phyloP scores from a whole-genome alignment of 2,113 vertebrate species.

The Ia io region DNA sequence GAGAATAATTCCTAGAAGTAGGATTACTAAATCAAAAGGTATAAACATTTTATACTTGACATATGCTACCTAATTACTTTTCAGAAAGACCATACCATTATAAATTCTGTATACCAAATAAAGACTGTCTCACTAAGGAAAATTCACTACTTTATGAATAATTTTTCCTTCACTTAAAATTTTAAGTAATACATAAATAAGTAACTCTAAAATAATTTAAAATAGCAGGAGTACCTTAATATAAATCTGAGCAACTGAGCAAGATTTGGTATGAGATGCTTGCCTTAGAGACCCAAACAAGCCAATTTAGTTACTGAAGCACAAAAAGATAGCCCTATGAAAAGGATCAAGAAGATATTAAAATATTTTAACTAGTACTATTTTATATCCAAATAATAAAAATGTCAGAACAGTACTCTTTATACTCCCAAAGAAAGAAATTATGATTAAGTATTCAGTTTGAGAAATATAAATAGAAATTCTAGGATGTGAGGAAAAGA shows the following conservation, averaged over 20 bases:
- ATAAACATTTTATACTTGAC: constrained; percentile 14
- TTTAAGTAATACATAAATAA: constrained; percentile 6
- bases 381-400: constrained; percentile 3
- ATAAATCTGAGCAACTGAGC: constrained; percentile 3
- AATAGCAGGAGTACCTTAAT: neutral
- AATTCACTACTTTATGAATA: neutral
- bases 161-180: constrained; percentile 19
- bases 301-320: constrained; percentile 8
- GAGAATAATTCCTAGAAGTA: neutral
- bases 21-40: constrained; percentile 16
- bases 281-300: neutral
- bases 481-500: neutral
- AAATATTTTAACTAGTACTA: neutral
- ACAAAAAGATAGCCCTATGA: neutral
- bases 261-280: neutral
- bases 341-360: neutral
- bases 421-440: neutral
- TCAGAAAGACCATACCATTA: neutral
- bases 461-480: constrained; percentile 37
- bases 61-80: neutral
- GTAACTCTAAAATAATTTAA: constrained; percentile 58
- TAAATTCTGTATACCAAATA: neutral
- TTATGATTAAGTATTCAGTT: constrained; percentile 19
- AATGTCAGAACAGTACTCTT: neutral
- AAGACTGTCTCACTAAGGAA: neutral